Evolutionary conservation across 1,140 invertebrate genomes (phyloP), one percentile per base, ranked within the genome.

Genomic region (Meloidogyne hapla): DNA sequence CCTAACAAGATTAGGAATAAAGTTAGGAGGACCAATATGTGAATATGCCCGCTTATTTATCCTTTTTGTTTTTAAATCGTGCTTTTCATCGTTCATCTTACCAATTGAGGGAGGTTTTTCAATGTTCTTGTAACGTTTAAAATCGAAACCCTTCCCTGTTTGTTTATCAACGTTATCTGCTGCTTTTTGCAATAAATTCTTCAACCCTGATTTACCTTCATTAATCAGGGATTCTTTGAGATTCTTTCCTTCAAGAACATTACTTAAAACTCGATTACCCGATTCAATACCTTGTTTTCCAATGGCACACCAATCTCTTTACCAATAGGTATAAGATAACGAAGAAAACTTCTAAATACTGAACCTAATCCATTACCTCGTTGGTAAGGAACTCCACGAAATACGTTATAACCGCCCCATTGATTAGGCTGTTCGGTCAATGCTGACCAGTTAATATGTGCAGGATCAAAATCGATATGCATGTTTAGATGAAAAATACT

Each of bases 271-370:
- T 1, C 75, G 45, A 13, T 38, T n/a, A 18, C 70, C 75, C 5
- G 76, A 40, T 23, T 77, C 76, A 1, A 77, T 9, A 15, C 45
- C 76, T 40, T 77, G 61, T 21, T 48, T 38, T 38, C 76, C 76
- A 10, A 42, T 42, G 12, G 40, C 40, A 42, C 28, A 25, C 67
- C 67, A 69, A 69, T 69, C 12, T 69, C 38, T 33, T 69, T 69
- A 12, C 67, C 67, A 10, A 69, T 69, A 1, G 67, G 67, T 25
- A 69, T 21, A 9, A 69, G 13, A 25, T 69, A 38, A 23, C 67
- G 67, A 21, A 69, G 21, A 25, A 69, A 48, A 15, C 67, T 69
- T 13, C 67, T 28, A 25, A 69, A 69, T 12, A 69, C 67, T 9
- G 67, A 21, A 25, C 67, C 67, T 21, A 69, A 40, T 10, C 67